Base-by-base conservation (phyloP, 2,113 vertebrate species). In the Symphodus melops region DNA sequence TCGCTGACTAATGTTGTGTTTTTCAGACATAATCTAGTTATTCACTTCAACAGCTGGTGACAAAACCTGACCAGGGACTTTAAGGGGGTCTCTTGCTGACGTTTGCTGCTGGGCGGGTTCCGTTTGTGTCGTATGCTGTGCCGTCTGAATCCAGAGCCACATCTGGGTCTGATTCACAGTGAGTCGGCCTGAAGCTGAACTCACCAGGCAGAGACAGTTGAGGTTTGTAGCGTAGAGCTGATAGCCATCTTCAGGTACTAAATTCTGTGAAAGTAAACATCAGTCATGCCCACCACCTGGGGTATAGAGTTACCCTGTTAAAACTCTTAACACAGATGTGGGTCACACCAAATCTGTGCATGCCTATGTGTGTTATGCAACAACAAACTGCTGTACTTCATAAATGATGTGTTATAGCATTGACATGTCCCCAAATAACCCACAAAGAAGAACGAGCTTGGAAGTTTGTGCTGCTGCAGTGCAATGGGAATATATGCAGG, bases 141-240 rank as follows among this genome's bases (percentile, higher is more conserved):
- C 23, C 49, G 62, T 80, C 54, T 39, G 42, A 77, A 59, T 70
- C 61, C 68, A 77, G 71, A 69, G 54, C 23, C 78, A 89, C 89
- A 92, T 91, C 86, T 92, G 91, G 75, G 63, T 21, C 57, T 87
- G 81, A 90, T 92, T 92, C 79, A 82, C 55, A 7, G 42, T 68
- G 75, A 86, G 81, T 51, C 82, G 85, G 80, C 89, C 86, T 54
- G 21, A 77, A 77, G 60, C 60, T 87, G 82, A 91, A 87, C 85
- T 55, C 69, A 19, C 54, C 56, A n/a, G 23, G 46, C 65, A 23
- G n/a, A 70, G 49, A n/a, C 54, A 49, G 16, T 11, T 8, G 14
- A 42, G 65, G 39, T 3, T 20, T 20, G 25, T n/a, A 1, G 36
- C 23, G 36, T 13, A 14, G 36, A 65, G 36, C 21, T 28, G 19